Evolutionary conservation across 2,888 invertebrate species (phyloP), one percentile per base, ranked within the genome.

Genomic region (Punctoribates punctum): DNA sequence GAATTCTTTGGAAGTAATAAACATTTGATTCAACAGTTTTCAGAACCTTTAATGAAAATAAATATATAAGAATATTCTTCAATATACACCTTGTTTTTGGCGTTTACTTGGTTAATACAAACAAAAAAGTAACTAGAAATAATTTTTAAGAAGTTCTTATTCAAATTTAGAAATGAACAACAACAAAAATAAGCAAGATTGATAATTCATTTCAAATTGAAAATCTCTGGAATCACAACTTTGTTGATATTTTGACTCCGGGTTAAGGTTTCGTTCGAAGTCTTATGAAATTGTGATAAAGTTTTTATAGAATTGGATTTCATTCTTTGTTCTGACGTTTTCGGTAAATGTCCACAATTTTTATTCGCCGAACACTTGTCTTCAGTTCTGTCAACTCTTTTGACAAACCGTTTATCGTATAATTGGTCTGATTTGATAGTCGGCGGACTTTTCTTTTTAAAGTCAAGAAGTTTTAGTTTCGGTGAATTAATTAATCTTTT

Each of bases 271-370:
- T 67, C 67, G 4, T 5, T 38, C 20, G 38, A 67, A 38, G 67
- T 67, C 29, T 67, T 67, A 34, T 67, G 67, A 67, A n/a, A 67
- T 38, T 67, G 34, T 38, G 67, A 34, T 38, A 67, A 67, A 27
- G 67, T 67, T 38, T 67, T 34, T 3, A 67, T 67, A 17, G 67
- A 38, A 34, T 34, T 60, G 13, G n/a, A 25, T 23, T 23, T 23
- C 20, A 27, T 60, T 25, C 23, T 25, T 3, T 60, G 27, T 11
- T 4, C 3, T 57, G 25, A 57, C 3, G 8, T 57, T 8, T 57
- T 1, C 4, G 20, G 9, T 23, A 23, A 3, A 57, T 23, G 9
- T 57, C n/a, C 25, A 57, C 20, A 17, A 57, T 13, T 57, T 20
- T n/a, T n/a, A n/a, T 57, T 25, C n/a, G 5, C n/a, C 3, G 9